Percentiles rank a stretch among this genome's conserved stretches.
phyloP scores from a whole-genome alignment of 2,113 vertebrate species.

The Heterotilapia buettikoferi region DNA sequence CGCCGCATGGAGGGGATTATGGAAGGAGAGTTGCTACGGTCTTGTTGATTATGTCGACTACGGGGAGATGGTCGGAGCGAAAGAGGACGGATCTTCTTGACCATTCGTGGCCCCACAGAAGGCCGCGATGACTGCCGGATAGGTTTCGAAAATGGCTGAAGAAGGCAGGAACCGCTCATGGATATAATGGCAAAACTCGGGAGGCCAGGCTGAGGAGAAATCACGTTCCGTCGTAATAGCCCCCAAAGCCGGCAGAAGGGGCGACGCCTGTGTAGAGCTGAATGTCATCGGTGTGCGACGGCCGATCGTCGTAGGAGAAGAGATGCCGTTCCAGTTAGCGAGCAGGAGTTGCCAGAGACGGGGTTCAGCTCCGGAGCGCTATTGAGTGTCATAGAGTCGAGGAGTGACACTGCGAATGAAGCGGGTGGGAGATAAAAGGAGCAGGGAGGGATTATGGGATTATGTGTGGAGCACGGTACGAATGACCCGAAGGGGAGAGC shows the following conservation, averaged over 20 bases:
- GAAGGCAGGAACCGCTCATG: fast-evolving
- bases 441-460: background rate
- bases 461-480: fast-evolving
- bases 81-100: background rate
- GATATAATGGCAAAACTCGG: background rate
- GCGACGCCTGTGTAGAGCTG: fast-evolving
- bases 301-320: fast-evolving
- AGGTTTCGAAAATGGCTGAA: background rate
- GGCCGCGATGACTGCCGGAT: fast-evolving
- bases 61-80: fast-evolving
- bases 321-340: fast-evolving
- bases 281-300: fast-evolving
- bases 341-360: background rate
- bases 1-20: fast-evolving
- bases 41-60: background rate
- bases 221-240: fast-evolving
- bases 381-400: fast-evolving
- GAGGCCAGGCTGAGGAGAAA: background rate
- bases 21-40: background rate
- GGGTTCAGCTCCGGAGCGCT: background rate
- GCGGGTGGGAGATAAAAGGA: background rate
- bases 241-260: fast-evolving
- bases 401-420: background rate
- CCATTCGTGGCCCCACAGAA: background rate
- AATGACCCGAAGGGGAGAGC: background rate